These are phyloP conservation scores for Diuraphis noxia DNA, from an alignment of 1,140 invertebrate genomes.

Conservation along the genomic window DNA sequence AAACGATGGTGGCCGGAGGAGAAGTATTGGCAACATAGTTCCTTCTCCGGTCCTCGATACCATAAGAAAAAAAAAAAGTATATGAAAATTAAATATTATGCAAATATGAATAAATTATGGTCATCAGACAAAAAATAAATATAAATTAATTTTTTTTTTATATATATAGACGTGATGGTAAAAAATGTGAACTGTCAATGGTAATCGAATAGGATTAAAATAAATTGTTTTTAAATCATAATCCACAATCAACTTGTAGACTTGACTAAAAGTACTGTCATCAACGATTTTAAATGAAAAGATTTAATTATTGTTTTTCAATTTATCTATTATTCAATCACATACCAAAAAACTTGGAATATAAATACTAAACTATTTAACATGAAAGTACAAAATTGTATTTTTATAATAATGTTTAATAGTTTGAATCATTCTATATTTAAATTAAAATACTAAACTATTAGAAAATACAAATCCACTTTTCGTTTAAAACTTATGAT, in stretches of 20 bases:
- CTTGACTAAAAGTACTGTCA: background rate
- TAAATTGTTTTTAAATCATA: background rate
- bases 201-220: fast-evolving
- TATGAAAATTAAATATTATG: background rate
- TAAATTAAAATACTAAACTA: background rate
- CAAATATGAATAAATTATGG: background rate
- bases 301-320: too few species aligned
- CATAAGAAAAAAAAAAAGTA: too few species aligned
- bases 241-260: background rate
- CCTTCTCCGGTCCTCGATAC: too few species aligned
- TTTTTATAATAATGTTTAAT: background rate
- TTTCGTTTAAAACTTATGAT: background rate
- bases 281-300: background rate
- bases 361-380: background rate
- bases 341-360: too few species aligned
- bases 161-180: too few species aligned
- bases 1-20: too few species aligned
- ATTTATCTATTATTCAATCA: background rate
- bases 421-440: background rate
- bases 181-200: background rate
- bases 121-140: background rate
- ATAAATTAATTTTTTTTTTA: background rate
- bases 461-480: background rate
- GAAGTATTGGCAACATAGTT: too few species aligned
- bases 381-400: background rate